Evolutionary conservation across 1,140 invertebrate species (phyloP).

Genomic region (fruit fly (Drosophila melanogaster)): DNA sequence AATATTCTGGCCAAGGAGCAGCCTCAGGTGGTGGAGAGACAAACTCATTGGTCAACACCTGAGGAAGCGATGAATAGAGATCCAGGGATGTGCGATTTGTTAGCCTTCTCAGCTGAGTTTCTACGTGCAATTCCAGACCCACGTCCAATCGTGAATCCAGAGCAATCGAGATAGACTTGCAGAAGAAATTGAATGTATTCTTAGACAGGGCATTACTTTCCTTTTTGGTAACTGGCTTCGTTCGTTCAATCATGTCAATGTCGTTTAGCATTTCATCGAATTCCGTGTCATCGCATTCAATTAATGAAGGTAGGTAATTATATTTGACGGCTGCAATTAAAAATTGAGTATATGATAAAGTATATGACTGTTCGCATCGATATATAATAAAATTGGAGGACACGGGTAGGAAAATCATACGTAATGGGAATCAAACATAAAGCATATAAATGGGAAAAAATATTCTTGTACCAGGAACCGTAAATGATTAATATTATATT

Average conservation of each 20-base stretch:
- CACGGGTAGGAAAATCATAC: conserved; percentile 3
- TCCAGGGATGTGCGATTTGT: conserved; percentile 85
- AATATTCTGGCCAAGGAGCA: conserved; percentile 84
- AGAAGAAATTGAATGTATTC: conserved; percentile 78
- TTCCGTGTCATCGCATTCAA: conserved; percentile 90
- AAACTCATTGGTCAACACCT: conserved; percentile 81
- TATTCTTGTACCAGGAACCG: conserved; percentile 1
- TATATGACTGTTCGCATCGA: not conserved
- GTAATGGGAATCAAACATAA: conserved; percentile 15
- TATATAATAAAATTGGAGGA: not conserved
- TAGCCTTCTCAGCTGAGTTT: conserved; percentile 89
- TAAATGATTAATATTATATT: not conserved
- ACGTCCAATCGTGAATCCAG: conserved; percentile 92
- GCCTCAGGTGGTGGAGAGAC: conserved; percentile 79
- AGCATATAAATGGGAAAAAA: conserved; percentile 6
- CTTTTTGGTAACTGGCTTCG: conserved; percentile 85
- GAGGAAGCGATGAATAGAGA: conserved; percentile 85
- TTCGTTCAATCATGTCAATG: conserved; percentile 88
- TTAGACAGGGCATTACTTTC: conserved; percentile 72
- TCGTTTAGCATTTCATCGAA: conserved; percentile 89
- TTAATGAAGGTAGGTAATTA: conserved; percentile 87
- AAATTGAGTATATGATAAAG: not conserved
- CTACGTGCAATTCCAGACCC: conserved; percentile 89
- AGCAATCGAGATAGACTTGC: conserved; percentile 88
- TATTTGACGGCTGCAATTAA: conserved; percentile 74